Base-by-base conservation (phyloP, 1,140 invertebrate genomes). In the Philopotamus ludificatus region DNA sequence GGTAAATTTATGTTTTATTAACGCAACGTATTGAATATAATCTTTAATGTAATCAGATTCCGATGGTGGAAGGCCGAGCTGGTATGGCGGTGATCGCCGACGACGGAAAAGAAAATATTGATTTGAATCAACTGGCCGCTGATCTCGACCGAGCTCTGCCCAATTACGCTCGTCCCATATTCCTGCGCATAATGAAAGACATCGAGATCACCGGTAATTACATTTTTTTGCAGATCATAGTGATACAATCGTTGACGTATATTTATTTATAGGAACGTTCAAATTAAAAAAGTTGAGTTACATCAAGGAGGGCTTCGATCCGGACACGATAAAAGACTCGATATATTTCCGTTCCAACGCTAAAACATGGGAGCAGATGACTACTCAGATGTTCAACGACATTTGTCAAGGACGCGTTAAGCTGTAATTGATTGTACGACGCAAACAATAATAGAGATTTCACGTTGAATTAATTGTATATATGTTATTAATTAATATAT, bases 51-150 rank as follows among this genome's bases (percentile, higher is more conserved):
- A 50, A 4, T 50, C 21, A 89, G 87, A 79, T 89, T 70, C 84
- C 86, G 66, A 86, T 87, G 61, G 81, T 83, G 66, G 95, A 98
- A 80, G 95, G 95, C 0, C 85, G 86, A 73, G 93, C 92, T 64
- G 95, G 95, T 57, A 98, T 98, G 95, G 93, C 87, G 39, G 90
- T 92, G 12, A 88, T 97, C 71, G 87, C 90, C 2, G 80, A 82
- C n/a, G 42, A 66, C 41, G 71, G 72, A 39, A 34, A 63, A 34
- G 71, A 73, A 57, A 75, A 77, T 42, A 68, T 92, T 10, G 83
- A 90, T 72, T 73, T 90, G 57, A 69, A 76, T 20, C 70, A 77
- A 45, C 79, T 92, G 54, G 80, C 80, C 18, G 71, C 75, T 12
- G 83, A 83, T 25, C 76, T 93, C 1, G 85, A 87, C 72, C 82